These are phyloP conservation scores for Drosophila fulvimacula DNA, from an alignment of 2,888 invertebrate species.

Conservation along the genomic window DNA sequence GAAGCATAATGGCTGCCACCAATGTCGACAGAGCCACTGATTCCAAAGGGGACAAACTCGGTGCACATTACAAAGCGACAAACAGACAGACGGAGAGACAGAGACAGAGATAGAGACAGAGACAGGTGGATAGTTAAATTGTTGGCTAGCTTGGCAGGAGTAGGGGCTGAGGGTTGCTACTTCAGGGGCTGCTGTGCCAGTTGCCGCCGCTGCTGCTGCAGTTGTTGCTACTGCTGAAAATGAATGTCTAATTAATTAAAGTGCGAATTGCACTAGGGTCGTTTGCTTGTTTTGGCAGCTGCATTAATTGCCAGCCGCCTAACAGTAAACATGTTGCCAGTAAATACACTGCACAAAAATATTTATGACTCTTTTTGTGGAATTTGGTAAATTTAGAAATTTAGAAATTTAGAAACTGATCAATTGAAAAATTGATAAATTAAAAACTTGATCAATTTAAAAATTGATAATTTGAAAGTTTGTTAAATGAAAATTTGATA, in stretches of 20 bases:
- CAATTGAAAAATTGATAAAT: too few relatives aligned
- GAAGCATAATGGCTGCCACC: slow-evolving; percentile 61
- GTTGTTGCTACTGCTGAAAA: slow-evolving; percentile 52
- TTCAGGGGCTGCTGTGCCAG: slow-evolving; percentile 41
- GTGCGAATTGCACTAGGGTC: slow-evolving; percentile 69
- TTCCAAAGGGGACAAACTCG: slow-evolving; percentile 61
- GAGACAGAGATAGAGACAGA: slow-evolving; percentile 9
- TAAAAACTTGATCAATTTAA: too few relatives aligned
- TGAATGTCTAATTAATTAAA: slow-evolving; percentile 80
- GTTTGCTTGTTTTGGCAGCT: slow-evolving; percentile 57
- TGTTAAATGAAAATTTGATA: too few relatives aligned
- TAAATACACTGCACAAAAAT: slow-evolving; percentile 20
- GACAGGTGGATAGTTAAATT: slow-evolving; percentile 26
- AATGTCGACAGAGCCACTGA: slow-evolving; percentile 21
- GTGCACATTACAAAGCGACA: slow-evolving; percentile 55
- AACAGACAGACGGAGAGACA: slow-evolving; percentile 13
- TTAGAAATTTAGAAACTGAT: too few relatives aligned
- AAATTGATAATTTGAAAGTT: too few relatives aligned
- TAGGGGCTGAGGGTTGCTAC: neutral
- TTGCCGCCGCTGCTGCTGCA: slow-evolving; percentile 25
- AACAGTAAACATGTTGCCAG: slow-evolving; percentile 50
- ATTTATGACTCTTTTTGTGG: neutral
- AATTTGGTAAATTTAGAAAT: neutral
- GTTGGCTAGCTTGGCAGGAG: slow-evolving; percentile 1
- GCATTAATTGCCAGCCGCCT: slow-evolving; percentile 58